phyloP scores from a whole-genome alignment of 2,797 vertebrate species.

The Sphenodon punctatus region DNA sequence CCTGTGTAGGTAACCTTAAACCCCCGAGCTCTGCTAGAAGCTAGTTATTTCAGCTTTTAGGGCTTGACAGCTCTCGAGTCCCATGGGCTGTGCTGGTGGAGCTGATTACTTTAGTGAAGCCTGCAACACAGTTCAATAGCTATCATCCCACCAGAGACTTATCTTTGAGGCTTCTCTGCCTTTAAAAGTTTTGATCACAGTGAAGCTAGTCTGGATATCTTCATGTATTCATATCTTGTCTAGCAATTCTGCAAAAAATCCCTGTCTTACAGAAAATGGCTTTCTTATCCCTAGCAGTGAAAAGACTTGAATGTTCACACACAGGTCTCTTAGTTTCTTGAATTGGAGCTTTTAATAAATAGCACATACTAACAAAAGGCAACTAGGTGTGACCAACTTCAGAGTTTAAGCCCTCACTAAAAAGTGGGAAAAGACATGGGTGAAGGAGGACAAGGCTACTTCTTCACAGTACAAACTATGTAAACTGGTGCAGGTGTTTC shows the following conservation, averaged over 20 bases:
- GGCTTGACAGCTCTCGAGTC: neutral
- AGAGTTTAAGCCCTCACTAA: no score
- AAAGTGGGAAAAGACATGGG: no score
- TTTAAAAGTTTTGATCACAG: neutral
- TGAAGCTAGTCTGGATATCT: neutral
- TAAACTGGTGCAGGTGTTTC: no score
- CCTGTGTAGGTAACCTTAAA: neutral
- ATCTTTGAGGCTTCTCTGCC: neutral
- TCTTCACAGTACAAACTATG: no score
- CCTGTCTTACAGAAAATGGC: neutral
- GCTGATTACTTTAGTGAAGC: neutral
- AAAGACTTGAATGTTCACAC: neutral
- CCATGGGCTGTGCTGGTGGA: neutral
- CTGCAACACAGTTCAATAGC: neutral
- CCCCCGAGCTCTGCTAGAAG: neutral
- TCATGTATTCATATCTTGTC: neutral
- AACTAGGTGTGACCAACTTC: no score
- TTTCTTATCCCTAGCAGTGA: neutral
- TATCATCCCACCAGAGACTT: neutral
- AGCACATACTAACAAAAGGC: no score
- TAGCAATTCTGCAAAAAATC: neutral
- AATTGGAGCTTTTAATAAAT: no score
- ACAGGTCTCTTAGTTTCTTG: no score
- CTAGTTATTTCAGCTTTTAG: neutral
- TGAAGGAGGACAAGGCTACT: no score